These are phyloP conservation scores for Myopa tessellatipennis DNA, from an alignment of 2,888 invertebrate genomes.

Conservation along the genomic window DNA sequence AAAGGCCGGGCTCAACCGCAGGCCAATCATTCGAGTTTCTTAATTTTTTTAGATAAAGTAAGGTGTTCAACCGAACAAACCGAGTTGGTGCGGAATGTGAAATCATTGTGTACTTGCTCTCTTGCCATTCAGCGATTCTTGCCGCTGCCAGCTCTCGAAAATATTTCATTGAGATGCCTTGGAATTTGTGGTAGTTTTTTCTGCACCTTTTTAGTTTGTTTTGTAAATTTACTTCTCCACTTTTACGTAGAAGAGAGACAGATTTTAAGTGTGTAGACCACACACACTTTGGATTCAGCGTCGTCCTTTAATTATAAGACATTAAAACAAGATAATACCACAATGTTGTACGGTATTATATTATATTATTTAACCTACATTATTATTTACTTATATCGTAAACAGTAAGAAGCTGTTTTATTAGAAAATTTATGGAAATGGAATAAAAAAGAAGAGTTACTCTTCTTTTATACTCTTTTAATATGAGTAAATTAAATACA, in stretches of 20 bases:
- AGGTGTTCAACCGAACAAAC: slow-evolving; percentile 34
- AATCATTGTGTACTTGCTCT: slow-evolving; percentile 25
- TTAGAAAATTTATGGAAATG: too few species aligned
- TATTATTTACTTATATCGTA: too few species aligned
- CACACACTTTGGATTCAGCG: not conserved
- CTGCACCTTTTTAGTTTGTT: slow-evolving; percentile 37
- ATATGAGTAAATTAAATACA: too few species aligned
- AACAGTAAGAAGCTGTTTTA: too few species aligned
- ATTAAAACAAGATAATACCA: not conserved
- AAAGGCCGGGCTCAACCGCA: slow-evolving; percentile 33
- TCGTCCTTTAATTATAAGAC: not conserved
- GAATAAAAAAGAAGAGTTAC: too few species aligned
- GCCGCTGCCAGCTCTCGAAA: slow-evolving; percentile 33
- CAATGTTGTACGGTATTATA: not conserved
- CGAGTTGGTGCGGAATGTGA: slow-evolving; percentile 32
- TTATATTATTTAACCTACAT: too few species aligned
- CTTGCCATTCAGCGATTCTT: slow-evolving; percentile 15
- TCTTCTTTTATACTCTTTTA: too few species aligned
- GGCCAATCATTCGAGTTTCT: slow-evolving; percentile 20
- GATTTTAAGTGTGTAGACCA: slow-evolving; percentile 14
- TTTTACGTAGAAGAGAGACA: slow-evolving; percentile 25
- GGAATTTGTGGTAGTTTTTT: slow-evolving; percentile 24
- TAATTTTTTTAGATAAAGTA: slow-evolving; percentile 28
- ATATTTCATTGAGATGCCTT: slow-evolving; percentile 34
- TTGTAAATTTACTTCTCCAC: slow-evolving; percentile 40